These are phyloP conservation scores for Thamnophis elegans DNA, from an alignment of 2,797 vertebrate genomes.

Conservation along the genomic window DNA sequence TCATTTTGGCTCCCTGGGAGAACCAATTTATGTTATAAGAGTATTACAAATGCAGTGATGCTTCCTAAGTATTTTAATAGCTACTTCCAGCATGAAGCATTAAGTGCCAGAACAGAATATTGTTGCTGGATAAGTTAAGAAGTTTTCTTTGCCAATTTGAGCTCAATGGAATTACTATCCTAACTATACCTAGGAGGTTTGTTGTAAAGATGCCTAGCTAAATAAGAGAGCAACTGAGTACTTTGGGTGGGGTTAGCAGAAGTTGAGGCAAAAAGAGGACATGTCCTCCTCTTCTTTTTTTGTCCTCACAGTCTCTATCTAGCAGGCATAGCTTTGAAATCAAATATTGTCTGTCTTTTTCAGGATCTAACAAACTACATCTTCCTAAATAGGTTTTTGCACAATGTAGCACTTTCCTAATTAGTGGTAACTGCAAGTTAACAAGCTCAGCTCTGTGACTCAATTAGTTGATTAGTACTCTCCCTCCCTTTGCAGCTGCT, in stretches of 20 bases:
- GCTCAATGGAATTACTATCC: conserved; percentile 10
- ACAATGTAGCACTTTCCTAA: not conserved
- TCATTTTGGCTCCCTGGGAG: not conserved
- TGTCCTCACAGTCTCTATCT: not conserved
- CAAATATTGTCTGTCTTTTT: not conserved
- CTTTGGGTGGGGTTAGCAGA: not conserved
- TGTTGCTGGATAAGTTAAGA: conserved; percentile 41
- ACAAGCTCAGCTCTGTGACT: not conserved
- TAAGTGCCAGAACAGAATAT: conserved; percentile 28
- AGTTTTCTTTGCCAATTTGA: conserved; percentile 41
- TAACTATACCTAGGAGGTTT: not conserved
- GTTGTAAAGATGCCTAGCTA: not conserved
- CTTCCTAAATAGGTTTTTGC: not conserved
- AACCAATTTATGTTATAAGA: not conserved
- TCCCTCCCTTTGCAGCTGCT: not conserved
- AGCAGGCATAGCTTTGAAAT: not conserved
- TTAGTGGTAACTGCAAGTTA: not conserved
- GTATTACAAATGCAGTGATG: not conserved
- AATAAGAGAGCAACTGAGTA: not conserved
- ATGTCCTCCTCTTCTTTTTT: not conserved
- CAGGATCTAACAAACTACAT: not conserved
- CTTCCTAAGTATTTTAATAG: not conserved
- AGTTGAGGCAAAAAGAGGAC: not conserved
- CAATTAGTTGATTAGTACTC: not conserved
- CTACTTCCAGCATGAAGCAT: not conserved